Evolutionary conservation across 2,888 invertebrate genomes (phyloP).

Genomic region (Tenthredo notha): DNA sequence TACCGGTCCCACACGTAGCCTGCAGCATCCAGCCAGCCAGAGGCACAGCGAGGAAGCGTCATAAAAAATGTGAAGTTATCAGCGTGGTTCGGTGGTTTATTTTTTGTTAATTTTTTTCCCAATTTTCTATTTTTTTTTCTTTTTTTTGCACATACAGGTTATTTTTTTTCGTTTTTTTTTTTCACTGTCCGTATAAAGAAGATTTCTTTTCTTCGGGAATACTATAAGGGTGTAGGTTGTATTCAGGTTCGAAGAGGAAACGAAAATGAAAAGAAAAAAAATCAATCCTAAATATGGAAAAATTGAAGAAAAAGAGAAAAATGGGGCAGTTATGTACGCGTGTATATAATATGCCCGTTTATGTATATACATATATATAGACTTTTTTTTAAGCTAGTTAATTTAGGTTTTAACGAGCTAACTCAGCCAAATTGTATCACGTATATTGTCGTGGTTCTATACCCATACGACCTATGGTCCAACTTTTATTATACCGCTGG

Average conservation of each 20-base stretch:
- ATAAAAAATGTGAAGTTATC: conserved; percentile 61
- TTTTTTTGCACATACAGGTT: not conserved
- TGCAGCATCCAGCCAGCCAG: conserved; percentile 9
- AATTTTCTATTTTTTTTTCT: not conserved
- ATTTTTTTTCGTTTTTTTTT: not conserved
- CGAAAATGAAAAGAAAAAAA: not conserved
- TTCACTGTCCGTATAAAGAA: not conserved
- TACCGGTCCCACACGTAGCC: conserved; percentile 65
- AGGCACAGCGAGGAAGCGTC: conserved; percentile 29
- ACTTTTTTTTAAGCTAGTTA: conserved; percentile 10
- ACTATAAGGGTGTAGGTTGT: too few species aligned
- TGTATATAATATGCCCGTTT: not conserved
- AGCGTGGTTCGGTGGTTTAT: conserved; percentile 55
- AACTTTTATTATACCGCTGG: conserved; percentile 1
- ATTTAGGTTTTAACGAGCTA: conserved; percentile 36
- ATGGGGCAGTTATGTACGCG: not conserved
- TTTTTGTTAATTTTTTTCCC: not conserved
- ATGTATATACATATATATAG: not conserved
- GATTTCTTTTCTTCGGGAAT: not conserved
- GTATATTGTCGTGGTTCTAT: not conserved
- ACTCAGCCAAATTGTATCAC: conserved; percentile 31
- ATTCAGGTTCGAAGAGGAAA: not conserved
- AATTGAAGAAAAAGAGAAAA: not conserved
- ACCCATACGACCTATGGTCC: not conserved
- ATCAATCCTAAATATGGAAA: not conserved